phyloP scores from a whole-genome alignment of 2,888 invertebrate genomes.

The Hipparchia semele region DNA sequence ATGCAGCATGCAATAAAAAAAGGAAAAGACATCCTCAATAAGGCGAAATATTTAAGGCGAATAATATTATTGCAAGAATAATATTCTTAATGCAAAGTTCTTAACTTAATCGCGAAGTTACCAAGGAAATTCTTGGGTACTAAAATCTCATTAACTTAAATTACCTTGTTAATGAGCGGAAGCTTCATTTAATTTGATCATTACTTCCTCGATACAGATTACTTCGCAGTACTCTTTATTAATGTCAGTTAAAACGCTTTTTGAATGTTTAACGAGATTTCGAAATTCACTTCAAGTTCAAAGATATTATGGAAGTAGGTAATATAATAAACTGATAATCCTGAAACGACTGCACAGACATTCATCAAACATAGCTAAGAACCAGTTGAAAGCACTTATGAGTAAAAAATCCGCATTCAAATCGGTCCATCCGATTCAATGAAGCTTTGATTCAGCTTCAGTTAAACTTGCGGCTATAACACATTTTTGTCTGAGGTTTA shows the following conservation, averaged over 20 bases:
- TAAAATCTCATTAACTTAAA: constrained; percentile 32
- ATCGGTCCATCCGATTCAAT: too few species aligned
- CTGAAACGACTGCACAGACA: too few species aligned
- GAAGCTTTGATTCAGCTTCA: too few species aligned
- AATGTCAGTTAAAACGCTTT: constrained; percentile 12
- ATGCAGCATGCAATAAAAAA: background rate
- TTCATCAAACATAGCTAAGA: background rate
- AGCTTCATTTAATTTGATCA: constrained; percentile 30
- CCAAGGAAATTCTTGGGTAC: constrained; percentile 23
- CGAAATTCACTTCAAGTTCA: background rate
- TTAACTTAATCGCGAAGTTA: constrained; percentile 21
- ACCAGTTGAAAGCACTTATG: background rate
- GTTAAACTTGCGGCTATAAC: too few species aligned
- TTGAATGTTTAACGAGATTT: background rate
- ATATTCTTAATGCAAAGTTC: constrained; percentile 18
- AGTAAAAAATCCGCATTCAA: too few species aligned
- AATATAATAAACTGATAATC: background rate
- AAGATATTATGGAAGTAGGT: background rate
- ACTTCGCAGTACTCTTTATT: constrained; percentile 13
- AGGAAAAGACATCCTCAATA: background rate
- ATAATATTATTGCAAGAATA: constrained; percentile 19
- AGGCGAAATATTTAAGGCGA: constrained; percentile 1
- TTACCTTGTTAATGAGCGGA: constrained; percentile 25
- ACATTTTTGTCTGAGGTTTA: too few species aligned
- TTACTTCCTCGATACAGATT: constrained; percentile 26